Conservation (phyloP, 2,797 vertebrate species). For the Diglossa cyanea region DNA sequence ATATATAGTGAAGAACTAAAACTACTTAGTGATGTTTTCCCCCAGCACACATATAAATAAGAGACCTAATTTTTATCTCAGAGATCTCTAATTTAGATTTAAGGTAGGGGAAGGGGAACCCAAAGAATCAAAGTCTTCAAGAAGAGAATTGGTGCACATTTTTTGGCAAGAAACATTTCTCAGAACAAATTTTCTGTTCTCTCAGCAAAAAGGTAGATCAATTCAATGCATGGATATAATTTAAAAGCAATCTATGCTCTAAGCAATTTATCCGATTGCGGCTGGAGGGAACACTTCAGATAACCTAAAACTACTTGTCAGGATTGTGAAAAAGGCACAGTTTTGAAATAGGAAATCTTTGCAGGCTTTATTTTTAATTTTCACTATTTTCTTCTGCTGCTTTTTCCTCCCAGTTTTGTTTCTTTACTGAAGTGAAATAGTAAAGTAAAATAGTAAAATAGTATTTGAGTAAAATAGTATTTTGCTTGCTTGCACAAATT, state of each 20-base stretch:
- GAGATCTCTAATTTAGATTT: neutral
- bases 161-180: neutral
- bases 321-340: neutral
- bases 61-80: neutral
- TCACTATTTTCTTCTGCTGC: neutral
- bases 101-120: accelerated
- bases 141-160: neutral
- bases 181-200: slow-evolving; percentile 2
- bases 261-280: neutral
- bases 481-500: neutral
- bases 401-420: neutral
- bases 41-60: neutral
- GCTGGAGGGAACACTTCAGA: slow-evolving; percentile 4
- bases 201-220: slow-evolving; percentile 22
- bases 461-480: neutral
- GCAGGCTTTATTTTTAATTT: neutral
- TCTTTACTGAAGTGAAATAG: neutral
- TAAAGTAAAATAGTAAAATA: neutral
- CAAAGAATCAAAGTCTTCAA: neutral
- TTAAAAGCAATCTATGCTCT: neutral
- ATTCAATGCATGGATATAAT: neutral
- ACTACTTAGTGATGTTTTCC: neutral
- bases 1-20: neutral
- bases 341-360: neutral
- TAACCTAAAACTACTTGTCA: neutral